These are phyloP conservation scores for Manduca sexta DNA, from an alignment of 1,140 invertebrate genomes.

Conservation along the genomic window DNA sequence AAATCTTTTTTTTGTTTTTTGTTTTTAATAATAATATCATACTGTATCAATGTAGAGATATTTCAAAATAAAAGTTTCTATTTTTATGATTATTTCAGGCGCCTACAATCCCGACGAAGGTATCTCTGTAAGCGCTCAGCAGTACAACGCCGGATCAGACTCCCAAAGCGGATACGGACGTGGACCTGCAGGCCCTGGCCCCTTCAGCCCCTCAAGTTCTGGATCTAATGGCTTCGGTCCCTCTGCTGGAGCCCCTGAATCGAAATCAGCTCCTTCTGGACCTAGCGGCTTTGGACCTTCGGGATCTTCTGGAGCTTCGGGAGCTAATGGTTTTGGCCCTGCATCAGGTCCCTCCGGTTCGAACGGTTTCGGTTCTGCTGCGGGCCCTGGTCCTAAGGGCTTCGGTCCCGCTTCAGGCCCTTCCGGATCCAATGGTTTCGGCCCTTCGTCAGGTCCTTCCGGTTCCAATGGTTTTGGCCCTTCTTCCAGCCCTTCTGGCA, in stretches of 20 bases:
- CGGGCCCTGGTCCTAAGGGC: no score
- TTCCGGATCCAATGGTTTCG: no score
- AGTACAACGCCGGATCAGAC: slow-evolving; percentile 8
- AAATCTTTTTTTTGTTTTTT: no score
- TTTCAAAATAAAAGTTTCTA: no score
- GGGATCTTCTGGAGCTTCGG: slow-evolving; percentile 1
- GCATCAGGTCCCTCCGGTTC: slow-evolving; percentile 2
- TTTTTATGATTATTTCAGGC: slow-evolving; percentile 29
- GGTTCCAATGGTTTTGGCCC: background rate
- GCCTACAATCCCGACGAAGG: slow-evolving; percentile 55
- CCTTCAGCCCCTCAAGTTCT: no score
- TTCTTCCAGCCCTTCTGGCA: background rate
- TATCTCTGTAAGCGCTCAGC: slow-evolving; percentile 11
- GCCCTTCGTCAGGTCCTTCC: background rate
- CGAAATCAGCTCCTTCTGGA: no score
- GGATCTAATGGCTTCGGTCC: no score
- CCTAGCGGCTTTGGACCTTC: slow-evolving; percentile 7
- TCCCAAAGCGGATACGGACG: slow-evolving; percentile 12
- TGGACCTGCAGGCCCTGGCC: slow-evolving; percentile 6
- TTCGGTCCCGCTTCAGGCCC: no score
- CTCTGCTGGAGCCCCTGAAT: no score
- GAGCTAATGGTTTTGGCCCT: slow-evolving; percentile 4
- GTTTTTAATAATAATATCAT: no score
- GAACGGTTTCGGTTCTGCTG: no score
- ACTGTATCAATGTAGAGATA: no score